Conservation (phyloP, 1,140 invertebrate genomes). For the Plutomurus gul region DNA sequence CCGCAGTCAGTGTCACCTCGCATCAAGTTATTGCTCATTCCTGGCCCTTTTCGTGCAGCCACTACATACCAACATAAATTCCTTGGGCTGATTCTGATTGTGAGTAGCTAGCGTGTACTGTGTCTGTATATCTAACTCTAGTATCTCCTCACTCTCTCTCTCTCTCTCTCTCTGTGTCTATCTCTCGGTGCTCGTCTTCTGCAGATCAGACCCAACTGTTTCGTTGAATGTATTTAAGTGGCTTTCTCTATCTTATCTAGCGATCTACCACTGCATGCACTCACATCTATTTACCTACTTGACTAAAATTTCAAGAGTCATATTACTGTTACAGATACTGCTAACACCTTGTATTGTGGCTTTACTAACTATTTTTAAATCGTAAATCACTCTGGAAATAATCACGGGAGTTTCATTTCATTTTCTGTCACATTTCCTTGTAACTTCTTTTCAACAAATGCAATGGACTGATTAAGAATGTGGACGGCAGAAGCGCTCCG, state of each 20-base stretch:
- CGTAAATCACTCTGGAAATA: background rate
- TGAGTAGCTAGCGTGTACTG: constrained; percentile 11
- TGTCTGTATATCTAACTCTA: too few relatives aligned
- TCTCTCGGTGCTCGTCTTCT: background rate
- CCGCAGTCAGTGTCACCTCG: constrained; percentile 31
- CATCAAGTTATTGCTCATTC: constrained; percentile 33
- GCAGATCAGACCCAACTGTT: background rate
- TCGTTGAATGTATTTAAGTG: background rate
- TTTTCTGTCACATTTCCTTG: background rate
- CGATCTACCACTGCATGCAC: background rate
- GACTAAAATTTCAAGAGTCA: constrained; percentile 12
- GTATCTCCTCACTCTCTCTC: background rate
- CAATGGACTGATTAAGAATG: background rate
- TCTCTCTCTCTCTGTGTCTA: background rate
- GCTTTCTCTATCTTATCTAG: constrained; percentile 16
- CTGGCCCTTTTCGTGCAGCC: background rate
- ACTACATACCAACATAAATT: constrained; percentile 16
- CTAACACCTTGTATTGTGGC: constrained; percentile 12
- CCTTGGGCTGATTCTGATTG: constrained; percentile 28
- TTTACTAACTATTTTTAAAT: background rate
- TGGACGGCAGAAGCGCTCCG: too few relatives aligned
- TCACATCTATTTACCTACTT: constrained; percentile 4
- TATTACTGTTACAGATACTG: constrained; percentile 19
- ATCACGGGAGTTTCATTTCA: background rate
- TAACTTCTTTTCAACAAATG: background rate